Evolutionary conservation across 2,113 vertebrate genomes (phyloP).

Genomic region (Uria aalge): DNA sequence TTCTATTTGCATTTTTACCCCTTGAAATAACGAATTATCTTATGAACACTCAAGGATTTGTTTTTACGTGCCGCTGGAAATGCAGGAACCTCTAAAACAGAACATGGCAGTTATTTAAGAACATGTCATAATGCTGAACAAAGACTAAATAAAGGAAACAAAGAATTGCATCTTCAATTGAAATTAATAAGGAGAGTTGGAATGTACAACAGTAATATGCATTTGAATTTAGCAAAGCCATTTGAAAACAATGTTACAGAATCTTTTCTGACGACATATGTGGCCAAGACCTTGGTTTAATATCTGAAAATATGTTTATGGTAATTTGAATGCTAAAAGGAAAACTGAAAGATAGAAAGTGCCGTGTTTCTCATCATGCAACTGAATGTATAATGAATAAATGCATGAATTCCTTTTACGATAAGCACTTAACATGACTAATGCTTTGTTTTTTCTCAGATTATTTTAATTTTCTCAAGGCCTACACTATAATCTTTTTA

Average conservation of each 20-base stretch:
- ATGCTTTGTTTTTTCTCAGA: not conserved
- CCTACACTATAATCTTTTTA: not conserved
- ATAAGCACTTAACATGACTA: not conserved
- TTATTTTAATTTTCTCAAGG: not conserved
- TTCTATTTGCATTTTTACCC: not conserved
- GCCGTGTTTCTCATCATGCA: not conserved
- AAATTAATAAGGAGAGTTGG: not conserved
- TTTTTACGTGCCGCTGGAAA: not conserved
- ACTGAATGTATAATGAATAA: not conserved
- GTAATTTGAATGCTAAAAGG: conserved; percentile 4
- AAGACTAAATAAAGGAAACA: not conserved
- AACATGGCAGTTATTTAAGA: not conserved
- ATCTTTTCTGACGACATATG: not conserved
- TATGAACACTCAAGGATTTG: not conserved
- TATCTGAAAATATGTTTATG: not conserved
- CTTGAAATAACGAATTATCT: not conserved
- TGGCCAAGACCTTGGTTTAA: not conserved
- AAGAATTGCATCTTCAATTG: not conserved
- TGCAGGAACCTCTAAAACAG: not conserved
- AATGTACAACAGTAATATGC: not conserved
- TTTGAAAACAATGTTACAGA: not conserved
- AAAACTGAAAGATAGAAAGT: not conserved
- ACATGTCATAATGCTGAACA: not conserved
- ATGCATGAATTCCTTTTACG: not conserved
- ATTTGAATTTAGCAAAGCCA: not conserved